Percentiles rank a stretch among this genome's conserved stretches.
Conservation (phyloP, 2,797 vertebrate genomes). For the Anabacerthia variegaticeps region DNA sequence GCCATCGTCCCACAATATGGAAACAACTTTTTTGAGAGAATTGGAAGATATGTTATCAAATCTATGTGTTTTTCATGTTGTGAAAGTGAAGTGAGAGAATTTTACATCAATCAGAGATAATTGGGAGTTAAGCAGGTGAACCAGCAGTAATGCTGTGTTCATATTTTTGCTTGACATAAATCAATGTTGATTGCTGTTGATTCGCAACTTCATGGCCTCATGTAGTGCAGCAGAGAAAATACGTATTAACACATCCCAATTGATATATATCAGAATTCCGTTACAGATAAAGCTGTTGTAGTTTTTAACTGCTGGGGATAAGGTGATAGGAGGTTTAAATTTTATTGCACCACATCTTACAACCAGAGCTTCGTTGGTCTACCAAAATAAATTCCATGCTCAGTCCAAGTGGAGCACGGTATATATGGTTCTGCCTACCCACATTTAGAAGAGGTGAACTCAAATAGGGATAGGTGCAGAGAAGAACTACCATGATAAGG, state of each 20-base stretch:
- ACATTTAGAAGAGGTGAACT: not conserved
- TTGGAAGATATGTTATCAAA: conserved; percentile 1
- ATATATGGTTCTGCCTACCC: not conserved
- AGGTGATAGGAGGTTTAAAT: not conserved
- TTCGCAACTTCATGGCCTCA: not conserved
- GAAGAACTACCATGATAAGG: not conserved
- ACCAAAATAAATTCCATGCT: not conserved
- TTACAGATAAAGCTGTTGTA: not conserved
- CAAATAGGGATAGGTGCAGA: not conserved
- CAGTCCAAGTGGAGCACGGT: not conserved
- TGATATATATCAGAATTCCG: not conserved
- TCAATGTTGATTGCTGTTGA: not conserved
- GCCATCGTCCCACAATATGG: not conserved
- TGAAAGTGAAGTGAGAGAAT: too few relatives aligned
- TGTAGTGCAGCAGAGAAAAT: not conserved
- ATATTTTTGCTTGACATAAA: not conserved
- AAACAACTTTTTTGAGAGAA: conserved; percentile 15
- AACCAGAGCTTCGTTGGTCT: not conserved
- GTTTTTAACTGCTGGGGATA: not conserved
- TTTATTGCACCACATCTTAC: not conserved
- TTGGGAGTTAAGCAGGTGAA: not conserved
- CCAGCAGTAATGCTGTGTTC: not conserved
- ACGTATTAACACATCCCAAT: not conserved
- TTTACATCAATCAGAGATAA: not conserved
- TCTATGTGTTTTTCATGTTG: too few relatives aligned